Evolutionary conservation across 2,888 invertebrate genomes (phyloP).

Genomic region (Synanthedon vespiformis): DNA sequence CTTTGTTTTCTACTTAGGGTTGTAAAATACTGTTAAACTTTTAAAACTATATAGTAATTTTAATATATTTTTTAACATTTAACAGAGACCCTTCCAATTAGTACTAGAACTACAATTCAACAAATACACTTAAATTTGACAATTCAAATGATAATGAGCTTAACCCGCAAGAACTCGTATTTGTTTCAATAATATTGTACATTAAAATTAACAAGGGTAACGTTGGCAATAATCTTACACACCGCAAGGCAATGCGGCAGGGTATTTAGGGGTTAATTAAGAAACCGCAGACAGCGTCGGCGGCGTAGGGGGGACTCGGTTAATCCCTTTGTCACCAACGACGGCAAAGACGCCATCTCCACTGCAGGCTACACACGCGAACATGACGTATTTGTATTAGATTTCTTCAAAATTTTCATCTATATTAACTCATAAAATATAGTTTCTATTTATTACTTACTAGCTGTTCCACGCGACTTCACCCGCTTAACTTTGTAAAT

Average conservation of each 20-base stretch:
- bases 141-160: neutral
- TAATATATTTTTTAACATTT: too few species aligned
- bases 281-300: constrained; percentile 55
- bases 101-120: too few species aligned
- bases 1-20: too few species aligned
- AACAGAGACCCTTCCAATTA: too few species aligned
- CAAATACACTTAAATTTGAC: neutral
- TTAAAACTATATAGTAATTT: too few species aligned
- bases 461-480: too few species aligned
- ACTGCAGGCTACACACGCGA: constrained; percentile 21
- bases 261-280: constrained; percentile 69
- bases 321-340: constrained; percentile 63
- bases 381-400: constrained; percentile 7
- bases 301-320: constrained; percentile 26
- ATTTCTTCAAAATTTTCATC: too few species aligned
- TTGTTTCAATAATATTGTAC: constrained; percentile 38
- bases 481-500: too few species aligned
- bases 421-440: too few species aligned
- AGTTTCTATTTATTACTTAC: too few species aligned
- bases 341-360: constrained; percentile 38
- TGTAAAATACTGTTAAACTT: too few species aligned
- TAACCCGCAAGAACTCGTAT: neutral
- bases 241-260: constrained; percentile 37
- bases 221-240: constrained; percentile 58
- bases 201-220: constrained; percentile 61